These are phyloP conservation scores for Arctopsyche grandis DNA, from an alignment of 1,140 invertebrate species.

Conservation along the genomic window DNA sequence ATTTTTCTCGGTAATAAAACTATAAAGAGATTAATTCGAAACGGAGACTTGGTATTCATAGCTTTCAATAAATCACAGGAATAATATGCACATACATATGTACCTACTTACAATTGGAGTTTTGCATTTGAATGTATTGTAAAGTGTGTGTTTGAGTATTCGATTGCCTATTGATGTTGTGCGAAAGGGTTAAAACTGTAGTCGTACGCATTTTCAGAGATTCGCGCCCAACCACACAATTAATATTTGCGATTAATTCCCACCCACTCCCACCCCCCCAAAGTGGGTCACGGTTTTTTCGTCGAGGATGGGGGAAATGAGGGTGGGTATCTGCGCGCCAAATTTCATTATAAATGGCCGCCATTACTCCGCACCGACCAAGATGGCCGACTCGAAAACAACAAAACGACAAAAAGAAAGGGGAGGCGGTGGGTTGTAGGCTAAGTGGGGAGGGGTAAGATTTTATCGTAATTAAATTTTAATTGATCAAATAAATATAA, in stretches of 20 bases:
- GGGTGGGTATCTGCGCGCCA: constrained; percentile 23
- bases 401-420: constrained; percentile 16
- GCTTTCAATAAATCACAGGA: no score
- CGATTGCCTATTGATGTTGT: no score
- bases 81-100: no score
- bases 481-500: constrained; percentile 55
- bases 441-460: constrained; percentile 36
- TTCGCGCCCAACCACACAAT: not conserved
- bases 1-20: not conserved
- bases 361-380: constrained; percentile 32
- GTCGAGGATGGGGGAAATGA: not conserved
- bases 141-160: no score
- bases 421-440: not conserved
- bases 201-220: not conserved
- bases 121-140: no score
- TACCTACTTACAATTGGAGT: no score
- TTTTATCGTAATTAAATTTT: constrained; percentile 56
- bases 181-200: not conserved
- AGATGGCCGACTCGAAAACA: constrained; percentile 28
- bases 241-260: constrained; percentile 27
- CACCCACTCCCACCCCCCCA: not conserved
- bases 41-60: no score
- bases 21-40: not conserved
- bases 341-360: constrained; percentile 47
- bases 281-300: constrained; percentile 5